Base-by-base conservation (phyloP, 1,140 invertebrate genomes). In the Anagrus nilaparvatae region DNA sequence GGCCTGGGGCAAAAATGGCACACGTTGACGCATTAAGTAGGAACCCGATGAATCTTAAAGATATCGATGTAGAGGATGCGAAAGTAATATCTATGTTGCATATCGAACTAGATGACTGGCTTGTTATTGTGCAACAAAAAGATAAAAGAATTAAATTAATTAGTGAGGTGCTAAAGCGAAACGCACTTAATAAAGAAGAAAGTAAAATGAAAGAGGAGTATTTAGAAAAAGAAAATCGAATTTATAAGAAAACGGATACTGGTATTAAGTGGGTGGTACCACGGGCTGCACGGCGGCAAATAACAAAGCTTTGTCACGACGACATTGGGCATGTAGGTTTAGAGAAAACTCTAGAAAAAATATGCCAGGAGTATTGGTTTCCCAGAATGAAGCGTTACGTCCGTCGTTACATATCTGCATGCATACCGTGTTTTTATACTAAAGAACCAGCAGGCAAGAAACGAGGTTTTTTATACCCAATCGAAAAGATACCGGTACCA, bases 21-120 rank as follows among this genome's bases (percentile, higher is more conserved):
- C 64, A 62, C 40, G 63, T 58, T 0, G 63, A 67, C 39, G 56
- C 58, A 1, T 36, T 64, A 1, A 51, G 50, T 13, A 34, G 47
- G 1, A 45, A 43, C 7, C 43, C 42, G n/a, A 1, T 29, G 39
- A n/a, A n/a, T n/a, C n/a, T n/a, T n/a, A n/a, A n/a, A n/a, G n/a
- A n/a, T n/a, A n/a, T n/a, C n/a, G n/a, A 40, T 1, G n/a, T 37
- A 3, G 16, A 17, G 8, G 16, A 27, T 4, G 28, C 28, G 1
- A 2, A 27, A 27, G 24, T 17, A 1, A 23, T 37, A 8, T 21
- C 9, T 2, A 27, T 25, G 3, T 18, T 25, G 12, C n/a, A 12
- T 8, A 12, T 35, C 8, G 33, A 35, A 6, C 14, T 23, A 10
- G 20, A 35, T 5, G 33, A 35, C 9, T 14, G 19, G 9, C 17